A percentile compares a stretch with the other conserved stretches of the same genome.
phyloP scores from a whole-genome alignment of 2,888 invertebrate species.

The Lordiphosa andalusiaca region DNA sequence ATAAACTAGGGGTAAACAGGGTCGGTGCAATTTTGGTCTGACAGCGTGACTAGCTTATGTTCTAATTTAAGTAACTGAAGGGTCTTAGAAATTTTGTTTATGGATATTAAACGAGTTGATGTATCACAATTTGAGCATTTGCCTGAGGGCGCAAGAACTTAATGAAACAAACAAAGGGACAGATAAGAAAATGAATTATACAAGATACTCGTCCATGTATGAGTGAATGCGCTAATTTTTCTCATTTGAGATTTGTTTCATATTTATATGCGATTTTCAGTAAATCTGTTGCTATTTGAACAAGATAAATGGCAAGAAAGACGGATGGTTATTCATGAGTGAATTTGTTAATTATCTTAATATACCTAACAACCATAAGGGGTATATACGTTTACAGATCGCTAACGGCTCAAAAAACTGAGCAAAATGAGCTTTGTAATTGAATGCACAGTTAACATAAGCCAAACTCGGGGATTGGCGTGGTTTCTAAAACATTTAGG shows the following conservation, averaged over 20 bases:
- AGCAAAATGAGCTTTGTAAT: no score
- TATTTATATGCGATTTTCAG: slow-evolving; percentile 4
- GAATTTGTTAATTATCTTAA: no score
- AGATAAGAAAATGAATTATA: slow-evolving; percentile 11
- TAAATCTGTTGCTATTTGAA: slow-evolving; percentile 1
- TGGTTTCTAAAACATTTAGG: no score
- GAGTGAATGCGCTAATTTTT: slow-evolving; percentile 13
- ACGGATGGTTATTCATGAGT: no score
- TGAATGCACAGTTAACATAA: no score
- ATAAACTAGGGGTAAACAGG: slow-evolving; percentile 15
- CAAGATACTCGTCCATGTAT: neutral
- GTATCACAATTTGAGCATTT: neutral
- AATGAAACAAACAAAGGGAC: slow-evolving; percentile 1
- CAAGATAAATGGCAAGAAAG: neutral
- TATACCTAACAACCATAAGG: no score
- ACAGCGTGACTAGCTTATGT: slow-evolving; percentile 33
- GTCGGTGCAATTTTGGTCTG: slow-evolving; percentile 2
- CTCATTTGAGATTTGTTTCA: neutral
- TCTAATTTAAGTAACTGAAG: slow-evolving; percentile 14
- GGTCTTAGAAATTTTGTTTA: slow-evolving; percentile 6
- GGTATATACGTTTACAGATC: no score
- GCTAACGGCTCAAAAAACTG: no score
- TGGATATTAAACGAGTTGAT: neutral
- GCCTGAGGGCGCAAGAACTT: neutral
- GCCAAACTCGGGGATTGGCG: no score